Conservation (phyloP, 2,888 invertebrate genomes). For the Lamellibrachia columna region DNA sequence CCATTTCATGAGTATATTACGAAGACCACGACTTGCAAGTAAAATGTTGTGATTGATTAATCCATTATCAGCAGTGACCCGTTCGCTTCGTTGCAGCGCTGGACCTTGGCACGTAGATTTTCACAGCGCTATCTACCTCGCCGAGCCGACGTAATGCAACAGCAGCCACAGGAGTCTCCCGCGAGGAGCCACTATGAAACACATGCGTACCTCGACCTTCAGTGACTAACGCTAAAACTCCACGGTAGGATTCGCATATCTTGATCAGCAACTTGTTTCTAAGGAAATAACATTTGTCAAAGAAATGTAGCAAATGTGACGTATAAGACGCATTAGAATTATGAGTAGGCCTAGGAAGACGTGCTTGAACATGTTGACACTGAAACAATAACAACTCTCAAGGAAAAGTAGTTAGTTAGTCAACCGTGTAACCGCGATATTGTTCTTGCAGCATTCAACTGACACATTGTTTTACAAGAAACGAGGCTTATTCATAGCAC, state of each 20-base stretch:
- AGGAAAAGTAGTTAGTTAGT: neutral
- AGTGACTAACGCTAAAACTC: neutral
- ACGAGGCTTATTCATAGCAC: neutral
- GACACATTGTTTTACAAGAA: too few relatives aligned
- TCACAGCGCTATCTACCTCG: neutral
- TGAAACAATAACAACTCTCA: neutral
- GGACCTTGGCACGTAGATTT: neutral
- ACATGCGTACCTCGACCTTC: neutral
- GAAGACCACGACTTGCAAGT: too few relatives aligned
- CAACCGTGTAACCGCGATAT: too few relatives aligned
- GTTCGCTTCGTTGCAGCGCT: neutral
- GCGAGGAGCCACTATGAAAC: neutral
- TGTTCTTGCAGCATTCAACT: too few relatives aligned
- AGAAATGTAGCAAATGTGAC: neutral
- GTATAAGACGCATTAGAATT: neutral
- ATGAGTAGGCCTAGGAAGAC: neutral
- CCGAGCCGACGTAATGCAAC: neutral
- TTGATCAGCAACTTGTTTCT: neutral
- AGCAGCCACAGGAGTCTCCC: neutral
- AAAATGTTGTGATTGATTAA: too few relatives aligned
- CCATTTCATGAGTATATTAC: too few relatives aligned
- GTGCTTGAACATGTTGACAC: neutral
- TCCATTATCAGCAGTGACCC: too few relatives aligned
- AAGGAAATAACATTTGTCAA: neutral
- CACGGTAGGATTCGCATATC: neutral